A percentile compares a stretch with the other conserved stretches of the same genome.
Conservation (phyloP, 2,113 vertebrate species). For the Apeltes quadracus region DNA sequence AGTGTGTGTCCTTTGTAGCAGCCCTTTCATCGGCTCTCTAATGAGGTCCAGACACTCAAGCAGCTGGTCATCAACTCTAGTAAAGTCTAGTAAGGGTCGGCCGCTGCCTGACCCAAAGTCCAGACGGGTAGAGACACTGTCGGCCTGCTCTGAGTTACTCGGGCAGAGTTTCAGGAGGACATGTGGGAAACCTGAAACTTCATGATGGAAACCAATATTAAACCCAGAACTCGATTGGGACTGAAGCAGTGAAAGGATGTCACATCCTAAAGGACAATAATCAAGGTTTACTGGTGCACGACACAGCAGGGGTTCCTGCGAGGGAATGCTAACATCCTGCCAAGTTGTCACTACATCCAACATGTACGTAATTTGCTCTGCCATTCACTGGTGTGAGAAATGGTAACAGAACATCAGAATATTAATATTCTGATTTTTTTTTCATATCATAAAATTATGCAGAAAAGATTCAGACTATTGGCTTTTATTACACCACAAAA, state of each 20-base stretch:
- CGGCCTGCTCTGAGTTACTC: slow-evolving; percentile 9
- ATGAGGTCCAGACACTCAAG: slow-evolving; percentile 53
- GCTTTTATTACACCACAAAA: background rate
- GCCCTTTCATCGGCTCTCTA: slow-evolving; percentile 38
- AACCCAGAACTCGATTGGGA: background rate
- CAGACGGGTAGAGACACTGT: slow-evolving; percentile 12
- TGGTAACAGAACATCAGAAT: too few species aligned
- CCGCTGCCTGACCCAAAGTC: slow-evolving; percentile 31
- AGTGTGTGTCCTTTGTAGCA: slow-evolving; percentile 26
- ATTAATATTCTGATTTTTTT: too few species aligned
- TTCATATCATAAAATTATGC: background rate
- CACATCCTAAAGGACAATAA: background rate
- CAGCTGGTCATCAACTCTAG: slow-evolving; percentile 61
- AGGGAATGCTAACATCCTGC: background rate
- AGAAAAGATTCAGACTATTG: background rate
- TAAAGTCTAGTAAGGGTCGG: slow-evolving; percentile 19
- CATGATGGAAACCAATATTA: background rate
- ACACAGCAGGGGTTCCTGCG: background rate
- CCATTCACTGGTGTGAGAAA: background rate
- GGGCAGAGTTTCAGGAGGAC: background rate
- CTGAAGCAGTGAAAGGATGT: background rate
- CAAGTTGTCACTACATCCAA: background rate
- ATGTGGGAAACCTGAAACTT: background rate
- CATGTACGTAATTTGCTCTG: too few species aligned
- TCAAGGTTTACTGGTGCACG: background rate